These are phyloP conservation scores for Pediacus dermestoides DNA, from an alignment of 2,888 invertebrate species.

Conservation along the genomic window DNA sequence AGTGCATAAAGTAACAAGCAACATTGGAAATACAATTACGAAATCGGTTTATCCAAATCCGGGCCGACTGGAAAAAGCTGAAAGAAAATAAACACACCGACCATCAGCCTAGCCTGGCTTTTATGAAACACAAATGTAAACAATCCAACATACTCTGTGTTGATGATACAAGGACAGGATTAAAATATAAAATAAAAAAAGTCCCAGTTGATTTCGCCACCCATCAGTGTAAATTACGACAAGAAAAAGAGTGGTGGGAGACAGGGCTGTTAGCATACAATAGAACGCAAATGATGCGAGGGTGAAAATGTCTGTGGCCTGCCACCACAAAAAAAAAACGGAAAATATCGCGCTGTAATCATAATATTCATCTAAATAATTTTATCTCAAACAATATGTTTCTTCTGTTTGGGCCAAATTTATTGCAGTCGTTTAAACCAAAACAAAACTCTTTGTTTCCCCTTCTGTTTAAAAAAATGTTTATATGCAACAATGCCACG, in stretches of 20 bases:
- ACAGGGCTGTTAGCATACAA: slow-evolving; percentile 4
- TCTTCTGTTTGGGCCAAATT: too few species aligned
- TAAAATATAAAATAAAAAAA: too few species aligned
- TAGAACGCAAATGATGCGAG: slow-evolving; percentile 5
- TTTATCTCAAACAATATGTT: slow-evolving; percentile 7
- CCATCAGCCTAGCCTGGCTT: not conserved
- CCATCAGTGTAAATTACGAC: not conserved
- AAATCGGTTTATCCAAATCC: slow-evolving; percentile 2
- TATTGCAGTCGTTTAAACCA: too few species aligned
- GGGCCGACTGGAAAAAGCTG: too few species aligned
- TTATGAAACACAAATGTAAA: slow-evolving; percentile 2
- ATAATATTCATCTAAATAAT: slow-evolving; percentile 8
- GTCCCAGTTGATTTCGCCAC: not conserved
- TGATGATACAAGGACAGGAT: too few species aligned
- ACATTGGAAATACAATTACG: slow-evolving; percentile 1
- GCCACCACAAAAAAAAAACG: not conserved
- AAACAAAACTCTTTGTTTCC: too few species aligned
- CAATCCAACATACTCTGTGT: slow-evolving; percentile 1
- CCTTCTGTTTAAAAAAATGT: too few species aligned
- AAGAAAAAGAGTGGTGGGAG: not conserved
- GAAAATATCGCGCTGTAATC: slow-evolving; percentile 6
- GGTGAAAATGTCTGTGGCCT: slow-evolving; percentile 3
- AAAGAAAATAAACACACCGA: slow-evolving; percentile 1
- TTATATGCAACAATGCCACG: too few species aligned
- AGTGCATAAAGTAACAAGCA: not conserved